These are phyloP conservation scores for Mylabris sibirica DNA, from an alignment of 2,888 invertebrate species.

Conservation along the genomic window DNA sequence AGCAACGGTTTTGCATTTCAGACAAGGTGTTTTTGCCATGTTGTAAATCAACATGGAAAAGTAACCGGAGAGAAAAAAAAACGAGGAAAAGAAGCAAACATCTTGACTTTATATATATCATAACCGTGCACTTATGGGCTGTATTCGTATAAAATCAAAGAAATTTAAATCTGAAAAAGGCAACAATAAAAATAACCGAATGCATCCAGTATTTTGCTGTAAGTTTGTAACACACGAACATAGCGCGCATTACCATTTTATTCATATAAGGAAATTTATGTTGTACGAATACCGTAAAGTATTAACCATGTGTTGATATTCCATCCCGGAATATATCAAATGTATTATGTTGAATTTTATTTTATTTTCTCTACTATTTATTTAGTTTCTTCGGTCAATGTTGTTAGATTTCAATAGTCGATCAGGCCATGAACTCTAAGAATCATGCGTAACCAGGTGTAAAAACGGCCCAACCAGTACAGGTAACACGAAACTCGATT, in stretches of 20 bases:
- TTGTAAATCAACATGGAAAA: slow-evolving; percentile 20
- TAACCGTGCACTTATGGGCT: slow-evolving; percentile 50
- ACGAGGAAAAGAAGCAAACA: background rate
- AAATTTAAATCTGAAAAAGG: slow-evolving; percentile 50
- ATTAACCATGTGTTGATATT: slow-evolving; percentile 6
- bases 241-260: slow-evolving; percentile 3
- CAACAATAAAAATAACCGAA: slow-evolving; percentile 24
- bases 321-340: slow-evolving; percentile 10
- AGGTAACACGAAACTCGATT: background rate
- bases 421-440: background rate
- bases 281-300: slow-evolving; percentile 12
- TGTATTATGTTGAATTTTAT: background rate
- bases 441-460: slow-evolving; percentile 13
- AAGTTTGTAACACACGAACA: slow-evolving; percentile 32
- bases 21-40: slow-evolving; percentile 25
- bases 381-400: background rate
- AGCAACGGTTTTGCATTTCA: slow-evolving; percentile 20
- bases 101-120: slow-evolving; percentile 10
- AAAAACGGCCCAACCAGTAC: background rate
- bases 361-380: background rate
- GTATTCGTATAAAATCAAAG: slow-evolving; percentile 48
- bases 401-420: background rate
- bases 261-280: slow-evolving; percentile 15
- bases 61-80: background rate
- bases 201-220: slow-evolving; percentile 11